Evolutionary conservation across 2,888 invertebrate genomes (phyloP), one percentile per base, ranked within the genome.

Genomic region (Alitta virens): DNA sequence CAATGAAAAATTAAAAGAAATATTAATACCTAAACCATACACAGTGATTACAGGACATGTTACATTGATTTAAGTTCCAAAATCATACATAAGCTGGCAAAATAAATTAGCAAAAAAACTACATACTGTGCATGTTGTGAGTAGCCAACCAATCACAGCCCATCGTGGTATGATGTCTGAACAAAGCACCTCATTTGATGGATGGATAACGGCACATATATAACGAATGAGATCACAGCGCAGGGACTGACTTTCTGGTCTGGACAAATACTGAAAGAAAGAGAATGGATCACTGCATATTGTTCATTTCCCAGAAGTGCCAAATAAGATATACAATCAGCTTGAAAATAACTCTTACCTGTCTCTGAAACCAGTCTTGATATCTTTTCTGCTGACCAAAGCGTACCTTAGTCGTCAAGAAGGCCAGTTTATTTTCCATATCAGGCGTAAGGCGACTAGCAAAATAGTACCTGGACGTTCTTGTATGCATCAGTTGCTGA

Each of bases 101-200:
- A 14, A 14, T 5, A 24, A 26, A 53, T 24, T 12, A 53, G 12
- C 12, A 53, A 53, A 33, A n/a, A 26, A 12, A 26, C n/a, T 16
- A 18, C 77, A 73, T 68, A 81, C 80, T 43, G 93, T 94, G 79
- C 92, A 93, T 16, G 93, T 92, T 50, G 92, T 92, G 62, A 94
- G 85, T 9, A 94, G 86, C 94, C 94, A 94, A 61, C 94, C 93
- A 76, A 94, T 94, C 52, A 94, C 91, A 68, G 94, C 94, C 94
- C 94, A 94, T 72, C 94, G 86, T 70, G 94, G 94, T 82, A 93
- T 93, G 80, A 94, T 91, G 79, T 94, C 94, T n/a, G 94, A 94
- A 83, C 92, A 91, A 58, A 94, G 85, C 55, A 94, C 85, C 83
- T 94, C 94, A 83, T 94, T 94, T 42, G 93, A 90, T 54, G 94